These are phyloP conservation scores for Scomberomorus guttatus DNA, from an alignment of 2,797 vertebrate species.

Conservation along the genomic window DNA sequence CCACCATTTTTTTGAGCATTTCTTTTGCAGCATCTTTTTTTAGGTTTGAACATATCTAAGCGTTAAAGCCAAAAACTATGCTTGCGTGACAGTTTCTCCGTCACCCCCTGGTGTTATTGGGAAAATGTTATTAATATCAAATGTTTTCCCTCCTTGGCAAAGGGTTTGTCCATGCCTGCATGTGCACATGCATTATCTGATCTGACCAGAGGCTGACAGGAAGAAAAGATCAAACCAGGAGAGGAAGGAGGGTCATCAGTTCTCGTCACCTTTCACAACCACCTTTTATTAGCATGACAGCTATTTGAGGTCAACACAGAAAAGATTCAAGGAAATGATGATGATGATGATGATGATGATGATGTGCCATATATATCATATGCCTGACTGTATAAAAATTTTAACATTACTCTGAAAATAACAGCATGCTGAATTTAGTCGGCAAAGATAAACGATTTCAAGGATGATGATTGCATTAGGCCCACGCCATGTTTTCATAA, in stretches of 20 bases:
- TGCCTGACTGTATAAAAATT: neutral
- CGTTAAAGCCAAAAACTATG: neutral
- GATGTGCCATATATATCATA: no score
- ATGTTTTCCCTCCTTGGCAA: neutral
- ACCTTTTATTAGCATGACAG: constrained; percentile 8
- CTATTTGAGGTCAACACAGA: neutral
- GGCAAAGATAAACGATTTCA: constrained; percentile 8
- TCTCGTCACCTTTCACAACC: neutral
- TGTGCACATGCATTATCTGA: constrained; percentile 22
- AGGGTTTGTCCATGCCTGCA: neutral
- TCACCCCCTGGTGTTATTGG: neutral
- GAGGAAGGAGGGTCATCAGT: constrained; percentile 13
- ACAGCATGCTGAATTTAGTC: constrained; percentile 15
- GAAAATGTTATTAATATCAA: neutral
- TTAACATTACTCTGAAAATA: neutral
- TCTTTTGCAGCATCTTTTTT: neutral
- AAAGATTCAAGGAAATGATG: neutral
- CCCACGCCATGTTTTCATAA: constrained; percentile 3
- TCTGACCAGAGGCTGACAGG: constrained; percentile 23
- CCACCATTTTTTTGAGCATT: neutral
- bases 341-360: no score
- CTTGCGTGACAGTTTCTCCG: neutral
- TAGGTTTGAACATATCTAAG: neutral
- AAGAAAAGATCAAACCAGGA: constrained; percentile 18
- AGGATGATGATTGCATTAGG: constrained; percentile 9